phyloP scores from a whole-genome alignment of 1,140 invertebrate genomes.

The Plodia interpunctella region DNA sequence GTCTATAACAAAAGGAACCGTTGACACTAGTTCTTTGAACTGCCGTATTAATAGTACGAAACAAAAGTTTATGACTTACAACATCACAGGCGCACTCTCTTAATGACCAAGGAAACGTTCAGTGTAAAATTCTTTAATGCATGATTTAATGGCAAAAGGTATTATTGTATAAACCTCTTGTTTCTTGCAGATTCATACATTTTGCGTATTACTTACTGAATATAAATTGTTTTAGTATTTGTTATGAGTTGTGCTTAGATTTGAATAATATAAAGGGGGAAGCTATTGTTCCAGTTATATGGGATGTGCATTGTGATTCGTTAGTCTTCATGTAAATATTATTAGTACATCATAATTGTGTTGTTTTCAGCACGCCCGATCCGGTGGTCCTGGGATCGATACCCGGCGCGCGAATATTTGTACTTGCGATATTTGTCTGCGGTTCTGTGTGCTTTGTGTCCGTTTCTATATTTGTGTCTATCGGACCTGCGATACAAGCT shows the following conservation, averaged over 20 bases:
- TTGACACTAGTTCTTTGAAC: slow-evolving; percentile 40
- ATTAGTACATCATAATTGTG: too few species aligned
- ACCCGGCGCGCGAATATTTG: too few species aligned
- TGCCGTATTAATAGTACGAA: slow-evolving; percentile 30
- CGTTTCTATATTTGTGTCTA: too few species aligned
- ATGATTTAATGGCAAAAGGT: slow-evolving; percentile 36
- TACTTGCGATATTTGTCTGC: too few species aligned
- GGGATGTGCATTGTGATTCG: too few species aligned
- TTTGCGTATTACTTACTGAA: neutral
- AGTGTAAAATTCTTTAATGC: slow-evolving; percentile 41
- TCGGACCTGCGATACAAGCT: too few species aligned
- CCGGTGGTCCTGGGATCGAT: too few species aligned
- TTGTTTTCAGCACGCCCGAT: too few species aligned
- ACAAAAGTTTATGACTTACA: slow-evolving; percentile 32
- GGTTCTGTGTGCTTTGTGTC: too few species aligned
- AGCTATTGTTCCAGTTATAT: too few species aligned
- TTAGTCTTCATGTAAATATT: too few species aligned
- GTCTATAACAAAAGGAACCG: slow-evolving; percentile 11
- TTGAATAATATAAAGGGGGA: neutral
- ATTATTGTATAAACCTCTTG: slow-evolving; percentile 12
- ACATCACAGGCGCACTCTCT: slow-evolving; percentile 44
- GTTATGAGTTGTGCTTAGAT: neutral
- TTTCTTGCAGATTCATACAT: slow-evolving; percentile 13
- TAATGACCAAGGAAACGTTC: slow-evolving; percentile 34
- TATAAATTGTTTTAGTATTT: neutral